phyloP scores from a whole-genome alignment of 2,797 vertebrate species.

The Typhlichthys subterraneus region DNA sequence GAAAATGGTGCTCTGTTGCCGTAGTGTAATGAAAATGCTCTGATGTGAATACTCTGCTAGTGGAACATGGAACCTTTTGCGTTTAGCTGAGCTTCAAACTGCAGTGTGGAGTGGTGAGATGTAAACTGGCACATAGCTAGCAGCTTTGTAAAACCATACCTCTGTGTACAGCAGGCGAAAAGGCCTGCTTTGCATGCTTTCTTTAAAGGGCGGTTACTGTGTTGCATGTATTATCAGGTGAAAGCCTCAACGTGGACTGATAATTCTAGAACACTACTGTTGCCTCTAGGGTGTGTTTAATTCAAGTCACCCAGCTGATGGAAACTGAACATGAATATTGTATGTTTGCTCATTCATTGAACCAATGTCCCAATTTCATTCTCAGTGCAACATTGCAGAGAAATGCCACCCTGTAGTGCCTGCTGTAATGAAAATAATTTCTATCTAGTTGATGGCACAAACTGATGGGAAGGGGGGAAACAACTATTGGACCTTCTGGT shows the following conservation, averaged over 20 bases:
- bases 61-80: constrained; percentile 22
- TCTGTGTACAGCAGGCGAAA: constrained; percentile 6
- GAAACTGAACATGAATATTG: constrained; percentile 17
- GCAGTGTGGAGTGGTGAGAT: constrained; percentile 3
- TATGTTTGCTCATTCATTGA: constrained; percentile 5
- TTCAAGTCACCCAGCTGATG: constrained; percentile 4
- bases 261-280: constrained; percentile 25
- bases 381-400: not conserved
- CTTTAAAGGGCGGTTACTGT: constrained; percentile 22
- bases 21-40: constrained; percentile 31
- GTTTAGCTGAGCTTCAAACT: constrained; percentile 21
- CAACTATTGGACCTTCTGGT: constrained; percentile 4
- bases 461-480: not conserved
- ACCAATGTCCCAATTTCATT: constrained; percentile 2
- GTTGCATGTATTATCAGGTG: constrained; percentile 34
- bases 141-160: constrained; percentile 6
- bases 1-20: constrained; percentile 16
- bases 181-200: constrained; percentile 40
- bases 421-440: not conserved
- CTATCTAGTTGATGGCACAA: not conserved
- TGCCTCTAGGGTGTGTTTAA: constrained; percentile 4
- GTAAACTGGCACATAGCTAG: constrained; percentile 29
- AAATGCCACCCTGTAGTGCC: not conserved
- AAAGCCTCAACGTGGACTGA: constrained; percentile 23
- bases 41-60: constrained; percentile 52